phyloP scores from a whole-genome alignment of 1,140 invertebrate genomes.

The Vanessa tameamea region DNA sequence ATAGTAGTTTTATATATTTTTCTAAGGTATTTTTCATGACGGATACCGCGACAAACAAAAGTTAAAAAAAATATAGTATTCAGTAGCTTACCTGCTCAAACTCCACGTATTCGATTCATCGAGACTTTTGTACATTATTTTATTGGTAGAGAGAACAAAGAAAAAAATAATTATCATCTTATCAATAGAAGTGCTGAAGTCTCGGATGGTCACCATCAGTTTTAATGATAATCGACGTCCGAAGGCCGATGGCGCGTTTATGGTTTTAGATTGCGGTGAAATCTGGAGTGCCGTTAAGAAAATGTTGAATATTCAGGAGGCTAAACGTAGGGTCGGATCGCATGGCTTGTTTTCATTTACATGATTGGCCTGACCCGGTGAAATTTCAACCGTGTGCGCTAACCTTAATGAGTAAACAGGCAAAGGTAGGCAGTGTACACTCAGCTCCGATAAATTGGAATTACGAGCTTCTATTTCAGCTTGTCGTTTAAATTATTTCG shows the following conservation, averaged over 20 bases:
- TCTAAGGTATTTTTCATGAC: too few relatives aligned
- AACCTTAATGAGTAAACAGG: slow-evolving; percentile 41
- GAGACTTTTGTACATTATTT: too few relatives aligned
- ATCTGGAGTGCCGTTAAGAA: slow-evolving; percentile 68
- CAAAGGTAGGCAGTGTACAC: slow-evolving; percentile 19
- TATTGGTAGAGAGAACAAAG: too few relatives aligned
- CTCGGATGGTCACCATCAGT: slow-evolving; percentile 39
- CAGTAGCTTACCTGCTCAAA: too few relatives aligned
- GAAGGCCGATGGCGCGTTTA: slow-evolving; percentile 42
- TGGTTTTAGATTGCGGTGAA: slow-evolving; percentile 62
- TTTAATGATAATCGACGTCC: slow-evolving; percentile 45
- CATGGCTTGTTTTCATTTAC: slow-evolving; percentile 74
- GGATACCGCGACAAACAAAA: too few relatives aligned
- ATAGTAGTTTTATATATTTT: too few relatives aligned
- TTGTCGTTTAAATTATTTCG: background rate
- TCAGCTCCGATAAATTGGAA: slow-evolving; percentile 15
- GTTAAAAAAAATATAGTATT: too few relatives aligned
- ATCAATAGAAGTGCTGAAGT: slow-evolving; percentile 5
- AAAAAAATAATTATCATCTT: background rate
- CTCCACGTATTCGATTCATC: too few relatives aligned
- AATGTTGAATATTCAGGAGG: slow-evolving; percentile 71
- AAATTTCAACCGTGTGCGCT: slow-evolving; percentile 51
- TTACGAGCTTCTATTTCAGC: background rate
- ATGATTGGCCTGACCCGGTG: slow-evolving; percentile 73
- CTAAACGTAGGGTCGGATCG: slow-evolving; percentile 56